Base-by-base conservation (phyloP, 2,113 vertebrate genomes). In the Thalassoma bifasciatum region DNA sequence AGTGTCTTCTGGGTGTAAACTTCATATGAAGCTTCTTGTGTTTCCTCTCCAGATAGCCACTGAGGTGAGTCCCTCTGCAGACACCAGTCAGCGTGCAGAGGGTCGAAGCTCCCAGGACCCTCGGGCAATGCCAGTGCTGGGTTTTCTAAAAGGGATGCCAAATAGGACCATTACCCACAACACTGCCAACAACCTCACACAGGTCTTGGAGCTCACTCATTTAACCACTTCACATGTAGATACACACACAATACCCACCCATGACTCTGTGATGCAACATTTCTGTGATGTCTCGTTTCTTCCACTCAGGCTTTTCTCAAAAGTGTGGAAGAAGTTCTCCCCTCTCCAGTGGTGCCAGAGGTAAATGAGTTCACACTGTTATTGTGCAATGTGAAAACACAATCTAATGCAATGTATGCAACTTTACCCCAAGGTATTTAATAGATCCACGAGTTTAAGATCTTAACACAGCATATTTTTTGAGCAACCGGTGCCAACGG, bases 291-390 rank as follows among this genome's bases (percentile, higher is more conserved):
- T 89, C 61, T 58, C 1, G 74, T 86, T 84, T 91, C 77, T 53
- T 86, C 66, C 84, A 61, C 68, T 4, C 63, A 99, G 98, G 91
- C 92, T 10, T 98, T 99, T 90, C 91, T 99, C 53, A 93, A 92
- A 85, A 93, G 94, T 10, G 81, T 97, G 72, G 95, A 93, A 72
- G 94, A 97, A 58, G 91, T 97, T 14, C 85, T 97, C 64, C 82
- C 86, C 0, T 83, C 95, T 75, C 93, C 94, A 3, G 89, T 67
- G 40, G 90, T 93, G 94, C 62, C 59, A 16, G 87, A 93, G 53
- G 84, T 73, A 59, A 89, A 91, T 23, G 84, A 95, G 93, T 75
- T 88, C 82, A 80, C 62, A 21, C 67, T 75, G 75, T 66, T 83
- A 70, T 82, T 84, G 75, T 57, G 73, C 66, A 84, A 74, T 19